Evolutionary conservation across 2,797 vertebrate genomes (phyloP), one percentile per base, ranked within the genome.

Genomic region (Malacoctenus gilli): DNA sequence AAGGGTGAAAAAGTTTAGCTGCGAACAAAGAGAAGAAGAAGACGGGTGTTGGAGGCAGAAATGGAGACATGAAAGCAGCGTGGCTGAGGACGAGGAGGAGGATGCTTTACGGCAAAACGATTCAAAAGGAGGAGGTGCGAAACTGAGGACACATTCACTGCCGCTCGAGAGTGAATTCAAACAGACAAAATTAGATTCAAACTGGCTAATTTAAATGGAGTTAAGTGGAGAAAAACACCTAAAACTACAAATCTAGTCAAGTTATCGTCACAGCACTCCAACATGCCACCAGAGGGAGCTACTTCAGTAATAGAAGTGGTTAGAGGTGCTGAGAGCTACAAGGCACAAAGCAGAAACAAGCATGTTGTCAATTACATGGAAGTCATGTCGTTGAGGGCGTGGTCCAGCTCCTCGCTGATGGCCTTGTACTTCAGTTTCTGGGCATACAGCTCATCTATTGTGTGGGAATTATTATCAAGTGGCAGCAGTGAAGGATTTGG

Each of bases 391-490:
- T 98, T 98, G 93, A 98, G 96, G 89, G 96, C 95, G 89, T 98
- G 94, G 94, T 98, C 96, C 93, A 98, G 92, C 94, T 98, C 96
- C 92, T 98, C 96, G 81, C 95, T 98, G 95, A 98, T 98, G 91
- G 95, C 95, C 91, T 98, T 98, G 95, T 95, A 97, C 94, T 96
- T 98, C 92, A 98, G 93, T 93, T 98, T 98, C 95, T 98, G 96
- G 89, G 95, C 92, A 70, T 98, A 98, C 78, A 97, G 89, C 92
- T 98, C 97, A 87, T 99, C 96, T 98, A 92, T 67, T 66, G 85
- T 80, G 86, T 85, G 75, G 77, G 50, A 67, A 87, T 81, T 72
- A 41, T 58, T 56, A 77, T 40, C 11, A 58, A 46, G 67, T 42
- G 59, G 69, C 1, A 57, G 55, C 1, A 57, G 56, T 50, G 49